phyloP scores from a whole-genome alignment of 2,797 vertebrate genomes.

The Sebastes wilsoni region DNA sequence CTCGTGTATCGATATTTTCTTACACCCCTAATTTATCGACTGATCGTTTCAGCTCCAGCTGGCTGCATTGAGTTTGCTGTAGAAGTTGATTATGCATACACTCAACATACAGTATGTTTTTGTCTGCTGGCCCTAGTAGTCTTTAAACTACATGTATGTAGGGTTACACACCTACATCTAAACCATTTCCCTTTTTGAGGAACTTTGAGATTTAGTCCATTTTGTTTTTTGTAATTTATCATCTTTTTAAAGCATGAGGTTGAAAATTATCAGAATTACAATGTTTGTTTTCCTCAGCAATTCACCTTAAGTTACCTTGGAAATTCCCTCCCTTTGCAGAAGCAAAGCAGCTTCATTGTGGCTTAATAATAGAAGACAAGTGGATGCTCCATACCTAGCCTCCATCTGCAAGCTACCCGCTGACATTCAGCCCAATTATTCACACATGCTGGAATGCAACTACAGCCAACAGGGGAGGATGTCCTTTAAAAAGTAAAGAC shows the following conservation, averaged over 20 bases:
- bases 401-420: slow-evolving; percentile 70
- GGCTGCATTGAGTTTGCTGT: not conserved
- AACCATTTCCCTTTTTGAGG: not conserved
- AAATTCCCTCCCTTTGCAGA: slow-evolving; percentile 9
- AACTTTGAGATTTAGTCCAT: not conserved
- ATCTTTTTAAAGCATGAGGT: not conserved
- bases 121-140: not conserved
- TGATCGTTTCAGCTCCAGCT: not conserved
- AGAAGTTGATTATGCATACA: not conserved
- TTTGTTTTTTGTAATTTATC: not conserved
- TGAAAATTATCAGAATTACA: not conserved
- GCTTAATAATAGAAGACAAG: slow-evolving; percentile 65
- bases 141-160: not conserved
- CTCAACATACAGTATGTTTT: not conserved
- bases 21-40: not conserved
- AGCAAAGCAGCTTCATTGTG: slow-evolving; percentile 46
- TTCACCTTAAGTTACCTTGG: slow-evolving; percentile 3
- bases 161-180: not conserved
- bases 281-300: not conserved
- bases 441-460: slow-evolving; percentile 71
- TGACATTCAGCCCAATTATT: slow-evolving; percentile 82
- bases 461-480: slow-evolving; percentile 70
- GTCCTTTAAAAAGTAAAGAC: slow-evolving; percentile 76
- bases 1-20: too few species aligned
- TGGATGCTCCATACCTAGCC: slow-evolving; percentile 59